These are phyloP conservation scores for Zaprionus camerounensis DNA, from an alignment of 1,140 invertebrate genomes.

Conservation along the genomic window DNA sequence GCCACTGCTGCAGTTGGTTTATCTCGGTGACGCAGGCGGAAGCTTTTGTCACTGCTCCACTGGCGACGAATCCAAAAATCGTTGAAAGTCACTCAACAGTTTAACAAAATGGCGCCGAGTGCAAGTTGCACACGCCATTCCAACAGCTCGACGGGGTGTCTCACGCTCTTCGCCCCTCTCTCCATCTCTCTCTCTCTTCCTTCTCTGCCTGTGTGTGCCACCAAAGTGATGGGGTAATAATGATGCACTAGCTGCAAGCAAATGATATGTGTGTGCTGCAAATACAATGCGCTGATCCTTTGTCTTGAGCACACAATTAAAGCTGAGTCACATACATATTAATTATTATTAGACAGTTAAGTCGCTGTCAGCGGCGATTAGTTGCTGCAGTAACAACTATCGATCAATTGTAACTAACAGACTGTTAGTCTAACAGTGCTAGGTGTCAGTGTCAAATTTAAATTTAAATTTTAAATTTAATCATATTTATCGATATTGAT, in stretches of 20 bases:
- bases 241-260: constrained; percentile 4
- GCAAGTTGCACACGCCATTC: constrained; percentile 15
- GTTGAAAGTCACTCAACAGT: constrained; percentile 80
- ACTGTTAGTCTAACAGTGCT: too few species aligned
- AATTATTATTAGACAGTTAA: too few species aligned
- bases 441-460: too few species aligned
- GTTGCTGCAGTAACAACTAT: not conserved
- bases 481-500: not conserved
- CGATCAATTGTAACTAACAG: too few species aligned
- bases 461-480: too few species aligned
- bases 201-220: not conserved
- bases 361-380: not conserved
- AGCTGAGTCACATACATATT: not conserved
- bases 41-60: constrained; percentile 64
- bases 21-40: constrained; percentile 62
- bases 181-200: not conserved
- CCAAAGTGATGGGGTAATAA: not conserved
- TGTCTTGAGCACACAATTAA: not conserved
- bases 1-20: constrained; percentile 44
- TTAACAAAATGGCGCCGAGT: constrained; percentile 54
- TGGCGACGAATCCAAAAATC: constrained; percentile 68
- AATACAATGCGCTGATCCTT: not conserved
- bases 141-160: not conserved
- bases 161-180: not conserved
- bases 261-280: not conserved